These are phyloP conservation scores for Drosophila atripex DNA, from an alignment of 2,888 invertebrate species.

Conservation along the genomic window DNA sequence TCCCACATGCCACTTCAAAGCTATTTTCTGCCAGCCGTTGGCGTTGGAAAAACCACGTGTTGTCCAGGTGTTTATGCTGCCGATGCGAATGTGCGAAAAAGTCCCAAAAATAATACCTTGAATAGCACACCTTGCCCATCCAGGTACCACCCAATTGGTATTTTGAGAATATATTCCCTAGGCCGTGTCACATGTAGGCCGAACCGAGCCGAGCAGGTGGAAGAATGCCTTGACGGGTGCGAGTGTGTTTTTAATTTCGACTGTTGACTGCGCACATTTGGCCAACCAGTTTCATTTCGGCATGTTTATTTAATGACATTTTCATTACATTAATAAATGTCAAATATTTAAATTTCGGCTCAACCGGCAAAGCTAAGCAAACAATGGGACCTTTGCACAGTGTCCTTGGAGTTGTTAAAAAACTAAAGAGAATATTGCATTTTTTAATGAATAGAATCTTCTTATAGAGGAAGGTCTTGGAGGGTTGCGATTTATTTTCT, in stretches of 20 bases:
- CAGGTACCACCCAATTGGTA: background rate
- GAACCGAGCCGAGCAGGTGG: slow-evolving; percentile 15
- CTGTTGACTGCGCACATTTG: slow-evolving; percentile 35
- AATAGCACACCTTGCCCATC: background rate
- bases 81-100: slow-evolving; percentile 32
- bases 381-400: slow-evolving; percentile 34
- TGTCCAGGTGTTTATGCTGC: slow-evolving; percentile 73
- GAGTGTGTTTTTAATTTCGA: slow-evolving; percentile 29
- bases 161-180: slow-evolving; percentile 6
- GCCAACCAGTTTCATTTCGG: slow-evolving; percentile 62
- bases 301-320: slow-evolving; percentile 71
- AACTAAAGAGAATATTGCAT: background rate
- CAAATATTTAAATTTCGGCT: slow-evolving; percentile 73
- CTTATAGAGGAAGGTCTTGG: background rate
- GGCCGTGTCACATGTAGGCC: slow-evolving; percentile 29
- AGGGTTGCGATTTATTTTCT: background rate
- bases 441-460: too few relatives aligned
- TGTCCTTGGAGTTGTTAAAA: slow-evolving; percentile 1
- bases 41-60: slow-evolving; percentile 68
- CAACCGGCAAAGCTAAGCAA: slow-evolving; percentile 39
- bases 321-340: slow-evolving; percentile 77
- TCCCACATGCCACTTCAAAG: slow-evolving; percentile 62
- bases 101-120: slow-evolving; percentile 28
- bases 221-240: slow-evolving; percentile 21
- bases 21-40: too few relatives aligned